Base-by-base conservation (phyloP, 2,797 vertebrate species). In the Pangasius krempfi region DNA sequence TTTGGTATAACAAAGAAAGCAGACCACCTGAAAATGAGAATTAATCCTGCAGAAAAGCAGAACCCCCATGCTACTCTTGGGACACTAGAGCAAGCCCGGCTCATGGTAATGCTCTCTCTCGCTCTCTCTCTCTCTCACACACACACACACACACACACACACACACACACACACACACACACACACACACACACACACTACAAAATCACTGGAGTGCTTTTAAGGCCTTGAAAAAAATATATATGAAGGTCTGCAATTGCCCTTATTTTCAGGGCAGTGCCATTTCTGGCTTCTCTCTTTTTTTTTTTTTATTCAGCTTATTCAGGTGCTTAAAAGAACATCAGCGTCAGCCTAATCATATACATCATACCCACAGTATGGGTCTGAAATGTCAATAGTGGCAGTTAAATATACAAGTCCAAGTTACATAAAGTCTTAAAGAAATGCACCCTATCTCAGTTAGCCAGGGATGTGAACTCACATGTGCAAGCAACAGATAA, bases 401-500 rank as follows among this genome's bases (percentile, higher is more conserved):
- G 88, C 90, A 92, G 86, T 81, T 76, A 44, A 89, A 91, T 93
- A 92, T 89, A 30, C 33, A 84, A 44, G 44, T 37, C 85, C 83
- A 18, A 62, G 84, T 89, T 86, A 91, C 50, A 64, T 72, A 85
- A 89, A 64, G 58, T 68, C 76, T 75, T 60, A 82, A 68, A 66
- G 87, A 90, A 86, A 86, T 73, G 73, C 86, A 87, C 88, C 68
- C 75, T 33, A 82, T 64, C 85, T 87, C 86, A 70, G 83, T 50
- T 73, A 80, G 73, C 27, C 75, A 47, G 81, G 50, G 72, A 89
- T 84, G 87, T 52, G 68, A 89, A 84, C 40, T 85, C 88, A 87
- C 91, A 86, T 84, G 85, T 91, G 88, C 93, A 93, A 85, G 91
- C 92, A 92, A 89, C 91, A 91, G 90, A 89, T 90, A 89, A 92